Percentiles rank a stretch among this genome's conserved stretches.
phyloP scores from a whole-genome alignment of 2,113 vertebrate genomes.

The Trachemys scripta region DNA sequence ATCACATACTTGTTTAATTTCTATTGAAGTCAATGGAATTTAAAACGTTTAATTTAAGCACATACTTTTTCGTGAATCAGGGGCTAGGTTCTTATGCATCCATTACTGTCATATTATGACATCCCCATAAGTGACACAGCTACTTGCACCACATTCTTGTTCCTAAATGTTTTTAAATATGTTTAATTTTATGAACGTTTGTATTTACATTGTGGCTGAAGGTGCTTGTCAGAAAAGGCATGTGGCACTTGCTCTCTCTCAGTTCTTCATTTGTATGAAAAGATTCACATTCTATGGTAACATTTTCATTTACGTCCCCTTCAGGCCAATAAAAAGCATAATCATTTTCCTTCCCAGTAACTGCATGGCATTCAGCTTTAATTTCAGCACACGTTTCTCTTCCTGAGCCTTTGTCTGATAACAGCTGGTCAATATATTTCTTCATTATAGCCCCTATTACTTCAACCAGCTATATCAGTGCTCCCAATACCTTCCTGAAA shows the following conservation, averaged over 20 bases:
- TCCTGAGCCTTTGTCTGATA: slow-evolving; percentile 33
- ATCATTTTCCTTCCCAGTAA: slow-evolving; percentile 62
- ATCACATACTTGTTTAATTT: not conserved
- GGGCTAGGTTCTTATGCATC: not conserved
- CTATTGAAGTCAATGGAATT: not conserved
- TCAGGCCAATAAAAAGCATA: slow-evolving; percentile 70
- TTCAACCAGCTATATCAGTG: not conserved
- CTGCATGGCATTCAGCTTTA: slow-evolving; percentile 63
- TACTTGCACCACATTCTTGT: fast-evolving
- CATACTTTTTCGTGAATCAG: not conserved
- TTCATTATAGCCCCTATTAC: slow-evolving; percentile 18
- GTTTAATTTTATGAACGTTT: not conserved
- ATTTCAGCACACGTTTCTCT: slow-evolving; percentile 53
- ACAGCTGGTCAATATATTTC: slow-evolving; percentile 65
- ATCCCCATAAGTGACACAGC: not conserved
- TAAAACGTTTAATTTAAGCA: not conserved
- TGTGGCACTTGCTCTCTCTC: slow-evolving; percentile 34
- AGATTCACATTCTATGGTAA: slow-evolving; percentile 53
- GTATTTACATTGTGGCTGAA: not conserved
- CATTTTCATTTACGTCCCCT: slow-evolving; percentile 69
- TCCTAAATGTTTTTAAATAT: not conserved
- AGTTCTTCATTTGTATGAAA: slow-evolving; percentile 52
- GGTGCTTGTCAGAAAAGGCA: slow-evolving; percentile 19
- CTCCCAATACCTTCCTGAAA: not conserved
- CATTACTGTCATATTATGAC: not conserved